Base-by-base conservation (phyloP, 2,113 vertebrate genomes). In the Brachypodius melanocephalos region DNA sequence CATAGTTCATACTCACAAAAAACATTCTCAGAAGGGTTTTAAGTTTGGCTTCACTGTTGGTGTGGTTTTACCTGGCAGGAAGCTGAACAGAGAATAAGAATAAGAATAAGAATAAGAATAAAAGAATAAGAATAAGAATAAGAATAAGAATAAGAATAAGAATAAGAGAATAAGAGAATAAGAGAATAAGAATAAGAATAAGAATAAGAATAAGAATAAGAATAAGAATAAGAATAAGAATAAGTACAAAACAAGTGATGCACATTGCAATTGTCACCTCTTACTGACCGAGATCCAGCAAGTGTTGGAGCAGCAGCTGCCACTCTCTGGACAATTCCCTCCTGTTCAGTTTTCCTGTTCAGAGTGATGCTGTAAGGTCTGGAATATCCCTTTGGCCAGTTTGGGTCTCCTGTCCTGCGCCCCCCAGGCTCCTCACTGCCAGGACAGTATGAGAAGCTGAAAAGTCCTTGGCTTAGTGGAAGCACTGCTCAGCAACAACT, bases 271-370 rank as follows among this genome's bases (percentile, higher is more conserved):
- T 16, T 59, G 29, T 38, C 34, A 54, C 12, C 10, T 36, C 10
- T 49, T 32, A 32, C 14, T 51, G 20, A 61, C 20, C 0, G 0
- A 73, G 34, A 26, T 10, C 36, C 36, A 71, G 49, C 7, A 55
- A 38, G 22, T 20, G 22, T 14, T 6, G 2, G 28, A 71, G 32
- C 79, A 84, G 48, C 36, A 84, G 72, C 13, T 55, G 36, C 36
- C 36, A 77, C 36, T 8, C 31, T 11, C 31, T 49, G 36, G 42
- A 62, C 22, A 49, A 12, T 14, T 49, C 8, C 32, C 17, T 17
- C 22, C 36, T 14, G 3, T 51, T 71, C 48, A 49, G 18, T 49
- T 66, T 66, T 28, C 28, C 36, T 42, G 14, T 17, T 48, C 89
- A 61, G 31, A 29, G 29, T 6, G 52, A 20, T 34, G 7, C 61